These are phyloP conservation scores for Clytia hemisphaerica DNA, from an alignment of 30 jellyfish, hydroid and myxozoan genomes.

Conservation along the genomic window DNA sequence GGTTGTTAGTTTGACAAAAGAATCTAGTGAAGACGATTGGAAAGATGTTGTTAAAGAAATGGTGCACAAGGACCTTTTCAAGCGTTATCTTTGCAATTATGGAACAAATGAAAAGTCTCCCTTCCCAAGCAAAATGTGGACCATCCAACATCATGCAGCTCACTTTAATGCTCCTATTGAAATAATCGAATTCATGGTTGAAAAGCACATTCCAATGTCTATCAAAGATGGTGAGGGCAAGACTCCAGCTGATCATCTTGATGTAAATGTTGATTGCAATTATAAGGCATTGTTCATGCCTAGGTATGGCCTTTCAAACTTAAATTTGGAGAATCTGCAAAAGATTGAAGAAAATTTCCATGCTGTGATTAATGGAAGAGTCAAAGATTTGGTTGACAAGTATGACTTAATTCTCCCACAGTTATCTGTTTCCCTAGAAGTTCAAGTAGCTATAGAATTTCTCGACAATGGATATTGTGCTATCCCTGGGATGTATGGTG, in stretches of 20 bases:
- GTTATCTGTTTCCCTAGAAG: not conserved
- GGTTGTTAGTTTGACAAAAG: not conserved
- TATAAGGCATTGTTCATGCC: constrained; percentile 10
- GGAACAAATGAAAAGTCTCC: not conserved
- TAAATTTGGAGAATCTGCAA: not conserved
- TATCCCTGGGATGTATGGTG: no score
- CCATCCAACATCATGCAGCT: constrained; percentile 27
- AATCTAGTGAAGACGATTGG: constrained; percentile 7
- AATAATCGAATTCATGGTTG: not conserved
- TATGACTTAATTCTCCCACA: constrained; percentile 4
- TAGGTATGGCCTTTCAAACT: not conserved
- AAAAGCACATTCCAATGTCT: not conserved
- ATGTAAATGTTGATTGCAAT: not conserved
- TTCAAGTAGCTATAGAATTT: no score
- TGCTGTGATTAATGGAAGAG: constrained; percentile 14
- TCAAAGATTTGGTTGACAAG: constrained; percentile 4
- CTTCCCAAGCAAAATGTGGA: constrained; percentile 16
- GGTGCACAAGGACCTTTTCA: not conserved
- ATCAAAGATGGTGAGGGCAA: constrained; percentile 10
- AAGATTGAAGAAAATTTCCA: constrained; percentile 14
- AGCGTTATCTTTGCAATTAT: constrained; percentile 2
- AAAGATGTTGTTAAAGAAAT: not conserved
- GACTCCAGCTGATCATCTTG: constrained; percentile 10
- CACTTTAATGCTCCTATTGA: constrained; percentile 15
- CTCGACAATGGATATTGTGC: no score